Evolutionary conservation across 2,797 vertebrate species (phyloP).

Genomic region (Leuciscus waleckii): DNA sequence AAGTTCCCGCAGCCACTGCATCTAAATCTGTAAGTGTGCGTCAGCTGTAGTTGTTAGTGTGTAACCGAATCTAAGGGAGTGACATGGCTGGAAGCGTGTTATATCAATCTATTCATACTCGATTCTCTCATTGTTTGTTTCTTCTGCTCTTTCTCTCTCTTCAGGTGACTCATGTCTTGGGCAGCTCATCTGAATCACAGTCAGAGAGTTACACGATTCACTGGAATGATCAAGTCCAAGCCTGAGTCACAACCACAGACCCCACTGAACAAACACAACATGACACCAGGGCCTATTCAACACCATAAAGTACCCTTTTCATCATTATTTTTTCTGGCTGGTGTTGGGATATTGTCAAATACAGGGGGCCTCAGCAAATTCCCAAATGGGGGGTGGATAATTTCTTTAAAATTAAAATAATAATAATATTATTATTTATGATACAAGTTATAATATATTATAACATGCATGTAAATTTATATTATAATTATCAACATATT

Average conservation of each 20-base stretch:
- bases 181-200: neutral
- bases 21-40: neutral
- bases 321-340: neutral
- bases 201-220: constrained; percentile 17
- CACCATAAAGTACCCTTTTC: constrained; percentile 1
- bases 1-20: neutral
- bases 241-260: constrained; percentile 35
- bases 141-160: constrained; percentile 1
- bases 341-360: neutral
- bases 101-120: constrained; percentile 4
- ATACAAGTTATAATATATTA: neutral
- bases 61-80: constrained; percentile 34
- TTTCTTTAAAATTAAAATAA: neutral
- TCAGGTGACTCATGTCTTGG: constrained; percentile 5
- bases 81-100: constrained; percentile 13
- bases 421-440: neutral
- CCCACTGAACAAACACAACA: constrained; percentile 17
- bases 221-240: neutral
- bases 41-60: neutral
- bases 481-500: neutral
- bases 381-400: neutral
- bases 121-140: neutral
- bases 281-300: constrained; percentile 12
- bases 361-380: neutral
- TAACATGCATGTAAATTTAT: too few species aligned